Percentiles rank a stretch among this genome's conserved stretches.
phyloP scores from a whole-genome alignment of 2,888 invertebrate species.

The Leptinotarsa tumamoca region DNA sequence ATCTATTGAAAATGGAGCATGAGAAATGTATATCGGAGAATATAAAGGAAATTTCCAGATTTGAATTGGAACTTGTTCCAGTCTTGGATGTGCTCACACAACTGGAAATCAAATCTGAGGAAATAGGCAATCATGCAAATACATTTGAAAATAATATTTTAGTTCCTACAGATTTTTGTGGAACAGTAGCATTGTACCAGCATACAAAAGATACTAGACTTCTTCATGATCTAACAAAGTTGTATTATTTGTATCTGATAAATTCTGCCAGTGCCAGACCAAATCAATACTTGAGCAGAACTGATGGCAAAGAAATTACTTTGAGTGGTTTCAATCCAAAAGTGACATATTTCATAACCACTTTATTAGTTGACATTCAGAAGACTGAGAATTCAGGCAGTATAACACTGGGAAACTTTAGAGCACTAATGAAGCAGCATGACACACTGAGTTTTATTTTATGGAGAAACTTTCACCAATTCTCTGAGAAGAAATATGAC shows the following conservation, averaged over 20 bases:
- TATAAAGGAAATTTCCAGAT: conserved; percentile 37
- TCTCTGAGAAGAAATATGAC: conserved; percentile 67
- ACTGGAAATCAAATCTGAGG: conserved; percentile 39
- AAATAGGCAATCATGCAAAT: neutral
- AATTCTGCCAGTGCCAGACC: conserved; percentile 53
- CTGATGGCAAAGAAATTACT: conserved; percentile 30
- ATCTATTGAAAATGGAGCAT: conserved; percentile 36
- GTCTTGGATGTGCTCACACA: conserved; percentile 56
- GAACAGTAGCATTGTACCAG: conserved; percentile 52
- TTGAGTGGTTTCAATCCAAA: conserved; percentile 50
- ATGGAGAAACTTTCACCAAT: conserved; percentile 73
- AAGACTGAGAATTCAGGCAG: conserved; percentile 29
- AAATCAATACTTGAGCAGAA: conserved; percentile 43
- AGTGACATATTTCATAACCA: conserved; percentile 47
- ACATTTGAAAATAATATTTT: conserved; percentile 45
- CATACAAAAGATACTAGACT: conserved; percentile 52
- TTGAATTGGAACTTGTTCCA: conserved; percentile 54
- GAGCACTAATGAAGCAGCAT: conserved; percentile 68
- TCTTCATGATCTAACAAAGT: conserved; percentile 57
- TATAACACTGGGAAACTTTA: conserved; percentile 68
- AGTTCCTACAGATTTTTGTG: conserved; percentile 55
- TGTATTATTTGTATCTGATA: conserved; percentile 53
- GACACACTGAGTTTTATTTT: conserved; percentile 68
- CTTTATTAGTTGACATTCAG: conserved; percentile 51
- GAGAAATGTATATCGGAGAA: conserved; percentile 30